Base-by-base conservation (phyloP, 2,888 invertebrate genomes). In the Epirrita christyi region DNA sequence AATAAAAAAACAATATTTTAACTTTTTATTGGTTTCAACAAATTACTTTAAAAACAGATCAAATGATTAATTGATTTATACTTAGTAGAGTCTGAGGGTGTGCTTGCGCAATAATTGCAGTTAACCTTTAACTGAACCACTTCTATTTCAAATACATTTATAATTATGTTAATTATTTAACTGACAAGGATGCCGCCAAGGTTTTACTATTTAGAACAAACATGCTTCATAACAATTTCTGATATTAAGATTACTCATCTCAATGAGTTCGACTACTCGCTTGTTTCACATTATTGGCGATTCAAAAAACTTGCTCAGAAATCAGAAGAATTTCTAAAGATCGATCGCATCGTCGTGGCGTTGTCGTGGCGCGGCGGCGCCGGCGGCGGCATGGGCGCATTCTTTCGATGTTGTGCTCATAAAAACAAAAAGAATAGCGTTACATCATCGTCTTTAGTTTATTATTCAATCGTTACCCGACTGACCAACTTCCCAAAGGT, bases 401-500 rank as follows among this genome's bases (percentile, higher is more conserved):
- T 21, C 21, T 21, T 2, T 21, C 21, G 2, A 21, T 21, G 2
- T 21, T 21, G 21, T 21, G 21, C 21, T 21, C 21, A 21, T 3
- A 3, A 21, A 21, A 4, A 2, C 21, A 21, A 21, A 21, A 21
- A 21, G 21, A 21, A 21, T 21, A 21, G 21, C 21, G 4, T 21
- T 21, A 21, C 21, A 21, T 21, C 21, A 21, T 4, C 4, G 21
- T 21, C 21, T 21, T 21, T 21, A 21, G 21, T 21, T 4, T 2
- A 21, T 32, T 29, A 21, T n/a, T 38, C 32, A 47, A 38, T 37
- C 60, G 34, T 40, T 43, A 46, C 21, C 32, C 44, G 53, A 48
- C 40, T 56, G 58, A 59, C 47, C 58, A 36, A 55, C 58, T 55
- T 55, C 34, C 42, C 36, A 36, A 49, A 41, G 29, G 54, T 47